Evolutionary conservation across 2,113 vertebrate genomes (phyloP).

Genomic region (Corythaixoides concolor): DNA sequence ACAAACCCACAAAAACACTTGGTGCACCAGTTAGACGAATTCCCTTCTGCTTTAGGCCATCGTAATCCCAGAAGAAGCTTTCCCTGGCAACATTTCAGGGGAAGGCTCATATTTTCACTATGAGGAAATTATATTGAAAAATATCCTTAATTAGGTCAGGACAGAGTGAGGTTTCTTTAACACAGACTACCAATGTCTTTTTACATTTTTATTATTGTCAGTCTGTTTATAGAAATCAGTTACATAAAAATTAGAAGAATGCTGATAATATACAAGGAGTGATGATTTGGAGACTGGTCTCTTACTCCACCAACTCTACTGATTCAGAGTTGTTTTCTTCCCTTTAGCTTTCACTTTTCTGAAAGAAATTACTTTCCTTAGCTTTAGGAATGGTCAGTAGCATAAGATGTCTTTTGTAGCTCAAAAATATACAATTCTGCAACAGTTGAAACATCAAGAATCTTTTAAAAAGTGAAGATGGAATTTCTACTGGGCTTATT

Average conservation of each 20-base stretch:
- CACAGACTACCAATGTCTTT: neutral
- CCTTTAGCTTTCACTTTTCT: neutral
- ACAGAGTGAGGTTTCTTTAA: neutral
- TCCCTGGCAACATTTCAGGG: neutral
- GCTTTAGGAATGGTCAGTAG: neutral
- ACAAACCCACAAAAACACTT: neutral
- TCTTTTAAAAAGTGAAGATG: neutral
- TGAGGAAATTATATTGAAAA: neutral
- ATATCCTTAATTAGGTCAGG: neutral
- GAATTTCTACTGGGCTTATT: neutral
- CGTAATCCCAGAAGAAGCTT: neutral
- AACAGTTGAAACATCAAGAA: neutral
- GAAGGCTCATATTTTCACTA: neutral
- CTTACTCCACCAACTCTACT: neutral
- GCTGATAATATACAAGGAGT: neutral
- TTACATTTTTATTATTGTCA: neutral
- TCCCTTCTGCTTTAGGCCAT: neutral
- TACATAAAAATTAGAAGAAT: neutral
- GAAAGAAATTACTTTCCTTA: neutral
- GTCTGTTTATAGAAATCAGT: neutral
- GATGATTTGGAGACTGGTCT: neutral
- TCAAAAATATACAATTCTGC: neutral
- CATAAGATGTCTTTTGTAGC: neutral
- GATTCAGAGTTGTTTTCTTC: neutral
- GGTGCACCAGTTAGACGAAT: neutral